A percentile compares a stretch with the other conserved stretches of the same genome.
phyloP scores from a whole-genome alignment of 92 coral and sea anemone genomes.

The Bergia sp. region DNA sequence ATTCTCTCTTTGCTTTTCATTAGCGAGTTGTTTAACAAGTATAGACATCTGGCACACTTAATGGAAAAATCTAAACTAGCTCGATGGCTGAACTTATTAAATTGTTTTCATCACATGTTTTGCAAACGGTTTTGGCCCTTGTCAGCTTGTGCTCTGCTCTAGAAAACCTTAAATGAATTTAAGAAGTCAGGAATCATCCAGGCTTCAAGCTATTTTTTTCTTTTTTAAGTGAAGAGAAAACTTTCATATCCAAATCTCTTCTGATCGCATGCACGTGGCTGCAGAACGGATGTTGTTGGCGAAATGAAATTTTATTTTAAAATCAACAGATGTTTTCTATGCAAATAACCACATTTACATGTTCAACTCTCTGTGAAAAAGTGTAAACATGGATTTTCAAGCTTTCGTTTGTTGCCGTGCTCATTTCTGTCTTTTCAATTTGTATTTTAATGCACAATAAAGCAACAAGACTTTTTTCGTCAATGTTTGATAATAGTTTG shows the following conservation, averaged over 20 bases:
- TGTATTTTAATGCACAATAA: no score
- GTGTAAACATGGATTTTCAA: not conserved
- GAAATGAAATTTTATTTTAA: not conserved
- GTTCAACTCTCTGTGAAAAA: not conserved
- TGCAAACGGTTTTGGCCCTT: not conserved
- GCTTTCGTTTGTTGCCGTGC: not conserved
- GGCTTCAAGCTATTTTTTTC: not conserved
- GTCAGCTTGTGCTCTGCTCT: not conserved
- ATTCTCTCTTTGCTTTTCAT: not conserved
- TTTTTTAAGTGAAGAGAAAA: no score
- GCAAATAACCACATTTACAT: constrained; percentile 3
- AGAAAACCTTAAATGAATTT: not conserved
- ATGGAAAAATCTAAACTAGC: not conserved
- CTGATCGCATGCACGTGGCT: not conserved
- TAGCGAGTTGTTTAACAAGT: constrained; percentile 15
- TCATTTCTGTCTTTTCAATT: not conserved
- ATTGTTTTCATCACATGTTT: not conserved
- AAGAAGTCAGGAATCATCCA: no score
- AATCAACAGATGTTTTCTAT: constrained; percentile 17
- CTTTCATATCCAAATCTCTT: not conserved
- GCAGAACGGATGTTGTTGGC: not conserved
- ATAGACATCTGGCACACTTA: constrained; percentile 12
- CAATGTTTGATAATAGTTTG: no score
- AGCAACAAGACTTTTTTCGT: not conserved
- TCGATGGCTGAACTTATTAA: not conserved